Evolutionary conservation across 2,797 vertebrate genomes (phyloP), one percentile per base, ranked within the genome.

Genomic region (Mionectes olivaceus): DNA sequence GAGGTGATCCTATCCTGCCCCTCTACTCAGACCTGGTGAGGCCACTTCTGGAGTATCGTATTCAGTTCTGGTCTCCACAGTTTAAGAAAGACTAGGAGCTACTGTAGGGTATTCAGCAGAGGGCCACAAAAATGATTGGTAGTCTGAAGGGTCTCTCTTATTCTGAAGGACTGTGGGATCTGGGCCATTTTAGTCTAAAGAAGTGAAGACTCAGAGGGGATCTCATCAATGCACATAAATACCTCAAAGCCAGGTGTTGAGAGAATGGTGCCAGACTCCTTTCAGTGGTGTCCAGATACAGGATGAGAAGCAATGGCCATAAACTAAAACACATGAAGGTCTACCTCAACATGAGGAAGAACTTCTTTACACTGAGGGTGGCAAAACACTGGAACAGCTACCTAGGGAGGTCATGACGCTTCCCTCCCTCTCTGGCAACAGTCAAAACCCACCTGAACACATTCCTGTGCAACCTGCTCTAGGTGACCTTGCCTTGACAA

Each of bases 391-490:
- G 50, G 50, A 52, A 33, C 11, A 33, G 41, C 33, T 35, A 18
- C 33, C 0, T 1, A 35, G 27, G 32, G 17, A 55, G 9, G 30
- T 32, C 1, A 0, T 41, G 49, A 22, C 35, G 11, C 41, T 21
- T 61, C 11, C 13, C 25, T 61, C 11, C 13, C 16, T 14, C 1
- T 73, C 28, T 65, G 52, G 28, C 52, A 11, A 59, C 32, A 24
- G 17, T n/a, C 15, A 57, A 87, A 71, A 43, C 23, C 37, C 19
- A 50, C 27, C 57, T 64, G 27, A 59, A 50, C 52, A 37, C 0
- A 0, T 46, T 80, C 59, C 37, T 80, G 28, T 50, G 52, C 49
- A 28, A 37, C n/a, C 44, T 79, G 23, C 16, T 39, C 18, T 28
- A 56, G 15, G 37, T 56, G 19, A 35, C 18, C 15, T 32, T 68